A percentile compares a stretch with the other conserved stretches of the same genome.
Evolutionary conservation across 2,113 vertebrate species (phyloP).

Genomic region (Stigmatopora argus): DNA sequence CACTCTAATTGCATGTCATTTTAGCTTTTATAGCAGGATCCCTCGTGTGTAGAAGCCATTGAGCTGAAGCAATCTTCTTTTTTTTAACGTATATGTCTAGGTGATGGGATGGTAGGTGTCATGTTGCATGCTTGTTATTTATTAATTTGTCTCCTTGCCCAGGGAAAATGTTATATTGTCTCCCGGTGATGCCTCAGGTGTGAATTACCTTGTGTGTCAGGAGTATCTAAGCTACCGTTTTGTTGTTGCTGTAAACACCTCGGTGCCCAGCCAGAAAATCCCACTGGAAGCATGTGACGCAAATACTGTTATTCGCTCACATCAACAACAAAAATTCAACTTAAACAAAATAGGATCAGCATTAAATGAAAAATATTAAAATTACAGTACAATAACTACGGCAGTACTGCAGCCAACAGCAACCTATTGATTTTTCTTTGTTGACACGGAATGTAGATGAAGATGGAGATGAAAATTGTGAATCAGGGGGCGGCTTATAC

Average conservation of each 20-base stretch:
- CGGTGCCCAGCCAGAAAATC: neutral
- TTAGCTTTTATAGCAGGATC: too few species aligned
- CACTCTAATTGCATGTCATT: too few species aligned
- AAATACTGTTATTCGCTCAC: neutral
- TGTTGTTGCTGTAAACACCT: neutral
- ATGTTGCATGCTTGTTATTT: conserved; percentile 1
- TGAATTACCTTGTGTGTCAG: neutral
- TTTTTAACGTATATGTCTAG: neutral
- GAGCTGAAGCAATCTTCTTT: neutral
- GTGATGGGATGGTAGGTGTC: neutral
- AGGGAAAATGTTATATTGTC: neutral
- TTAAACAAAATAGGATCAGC: neutral
- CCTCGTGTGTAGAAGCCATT: too few species aligned
- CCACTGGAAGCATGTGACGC: neutral
- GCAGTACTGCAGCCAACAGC: neutral
- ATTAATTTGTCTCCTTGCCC: neutral
- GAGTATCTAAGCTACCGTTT: conserved; percentile 3
- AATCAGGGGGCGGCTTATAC: too few species aligned
- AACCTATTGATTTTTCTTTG: neutral
- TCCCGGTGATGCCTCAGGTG: neutral
- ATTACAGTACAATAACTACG: neutral
- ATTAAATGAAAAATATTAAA: neutral
- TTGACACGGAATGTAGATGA: too few species aligned
- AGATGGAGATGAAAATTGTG: too few species aligned
- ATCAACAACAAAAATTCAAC: neutral